Conservation (phyloP, 2,113 vertebrate genomes). For the Gobio gobio region DNA sequence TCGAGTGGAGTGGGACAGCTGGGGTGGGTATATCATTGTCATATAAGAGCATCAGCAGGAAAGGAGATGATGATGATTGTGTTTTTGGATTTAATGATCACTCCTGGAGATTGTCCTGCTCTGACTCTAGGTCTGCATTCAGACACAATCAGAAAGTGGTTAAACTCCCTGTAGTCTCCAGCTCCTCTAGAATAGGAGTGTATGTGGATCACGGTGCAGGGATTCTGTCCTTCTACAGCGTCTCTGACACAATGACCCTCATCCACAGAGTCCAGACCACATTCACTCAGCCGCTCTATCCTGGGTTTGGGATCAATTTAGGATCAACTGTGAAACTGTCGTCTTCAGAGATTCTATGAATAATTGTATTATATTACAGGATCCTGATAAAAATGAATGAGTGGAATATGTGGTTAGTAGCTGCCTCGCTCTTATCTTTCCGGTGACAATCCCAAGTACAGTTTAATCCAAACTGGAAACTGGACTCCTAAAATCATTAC, state of each 20-base stretch:
- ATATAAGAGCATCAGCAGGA: conserved; percentile 6
- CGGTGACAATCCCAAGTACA: neutral
- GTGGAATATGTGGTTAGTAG: neutral
- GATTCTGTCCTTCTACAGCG: neutral
- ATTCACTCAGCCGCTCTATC: conserved; percentile 5
- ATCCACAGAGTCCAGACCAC: neutral
- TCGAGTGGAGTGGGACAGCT: neutral
- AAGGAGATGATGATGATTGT: neutral
- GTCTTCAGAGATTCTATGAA: neutral
- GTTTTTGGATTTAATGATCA: conserved; percentile 22
- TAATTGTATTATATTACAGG: neutral
- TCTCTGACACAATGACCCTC: neutral
- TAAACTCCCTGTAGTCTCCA: neutral
- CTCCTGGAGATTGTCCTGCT: conserved; percentile 13
- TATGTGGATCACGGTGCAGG: neutral
- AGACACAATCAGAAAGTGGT: neutral
- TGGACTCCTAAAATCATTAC: neutral
- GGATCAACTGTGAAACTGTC: neutral
- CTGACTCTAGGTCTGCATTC: neutral
- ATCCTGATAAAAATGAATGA: neutral
- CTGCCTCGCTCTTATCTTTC: neutral
- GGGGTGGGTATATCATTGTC: neutral
- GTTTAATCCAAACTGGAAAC: neutral
- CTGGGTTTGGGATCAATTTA: neutral
- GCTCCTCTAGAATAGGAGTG: neutral